A percentile compares a stretch with the other conserved stretches of the same genome.
Conservation (phyloP, 2,888 invertebrate species). For the Lasius platythorax region DNA sequence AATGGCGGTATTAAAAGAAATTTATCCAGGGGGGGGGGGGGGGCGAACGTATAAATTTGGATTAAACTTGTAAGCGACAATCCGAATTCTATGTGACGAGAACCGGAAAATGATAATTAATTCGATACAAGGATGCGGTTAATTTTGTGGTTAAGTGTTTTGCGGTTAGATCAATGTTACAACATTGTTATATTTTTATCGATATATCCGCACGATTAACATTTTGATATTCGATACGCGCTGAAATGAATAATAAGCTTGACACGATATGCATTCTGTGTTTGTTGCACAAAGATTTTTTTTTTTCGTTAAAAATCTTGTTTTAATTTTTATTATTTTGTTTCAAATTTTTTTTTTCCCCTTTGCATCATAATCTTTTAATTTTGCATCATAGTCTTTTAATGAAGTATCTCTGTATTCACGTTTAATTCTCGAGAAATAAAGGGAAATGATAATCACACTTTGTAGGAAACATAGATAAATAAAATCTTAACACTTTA, state of each 20-base stretch:
- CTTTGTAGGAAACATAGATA: not conserved
- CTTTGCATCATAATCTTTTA: not conserved
- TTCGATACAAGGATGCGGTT: not conserved
- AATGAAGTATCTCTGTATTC: not conserved
- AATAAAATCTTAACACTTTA: constrained; percentile 6
- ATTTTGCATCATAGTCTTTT: not conserved
- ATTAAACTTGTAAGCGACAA: not conserved
- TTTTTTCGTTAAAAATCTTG: not conserved
- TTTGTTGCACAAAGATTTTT: not conserved
- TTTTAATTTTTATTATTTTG: not conserved
- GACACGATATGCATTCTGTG: not conserved
- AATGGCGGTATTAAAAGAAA: constrained; percentile 4
- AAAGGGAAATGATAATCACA: not conserved
- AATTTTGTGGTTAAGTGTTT: not conserved
- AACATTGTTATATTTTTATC: not conserved
- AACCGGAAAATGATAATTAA: constrained; percentile 21
- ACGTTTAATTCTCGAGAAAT: not conserved
- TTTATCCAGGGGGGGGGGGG: not conserved
- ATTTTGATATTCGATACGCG: not conserved
- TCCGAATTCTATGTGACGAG: not conserved
- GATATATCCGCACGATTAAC: not conserved
- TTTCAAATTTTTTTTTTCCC: not conserved
- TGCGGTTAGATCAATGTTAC: not conserved
- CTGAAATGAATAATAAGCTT: not conserved
- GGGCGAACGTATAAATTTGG: not conserved